These are phyloP conservation scores for Tubiluchus corallicola DNA, from an alignment of 2,888 invertebrate species.

Conservation along the genomic window DNA sequence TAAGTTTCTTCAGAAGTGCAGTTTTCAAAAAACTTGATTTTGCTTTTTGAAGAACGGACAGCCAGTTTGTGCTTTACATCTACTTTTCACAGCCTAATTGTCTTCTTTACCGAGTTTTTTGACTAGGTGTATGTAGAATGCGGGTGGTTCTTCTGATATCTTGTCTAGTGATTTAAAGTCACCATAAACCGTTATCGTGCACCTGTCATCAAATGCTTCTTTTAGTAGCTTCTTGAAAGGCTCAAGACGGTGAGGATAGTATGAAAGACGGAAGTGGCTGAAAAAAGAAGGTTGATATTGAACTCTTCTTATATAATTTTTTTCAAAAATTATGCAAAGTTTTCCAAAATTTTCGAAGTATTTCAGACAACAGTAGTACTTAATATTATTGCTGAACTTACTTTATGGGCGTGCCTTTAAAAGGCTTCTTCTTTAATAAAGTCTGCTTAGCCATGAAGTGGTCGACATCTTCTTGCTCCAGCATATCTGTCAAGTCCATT, in stretches of 20 bases:
- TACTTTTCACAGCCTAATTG: no score
- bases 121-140: slow-evolving; percentile 66
- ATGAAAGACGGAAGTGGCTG: slow-evolving; percentile 66
- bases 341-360: no score
- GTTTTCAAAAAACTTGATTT: no score
- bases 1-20: no score
- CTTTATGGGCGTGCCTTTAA: slow-evolving; percentile 13
- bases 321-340: no score
- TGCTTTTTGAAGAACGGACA: no score
- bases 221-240: slow-evolving; percentile 49
- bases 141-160: slow-evolving; percentile 40
- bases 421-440: slow-evolving; percentile 15
- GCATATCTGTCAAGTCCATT: slow-evolving; percentile 39
- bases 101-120: no score
- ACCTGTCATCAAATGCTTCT: slow-evolving; percentile 45
- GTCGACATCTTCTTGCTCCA: slow-evolving; percentile 11
- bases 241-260: slow-evolving; percentile 60
- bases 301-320: slow-evolving; percentile 4
- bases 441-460: not conserved
- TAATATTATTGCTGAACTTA: no score
- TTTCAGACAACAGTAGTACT: no score
- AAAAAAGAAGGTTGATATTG: slow-evolving; percentile 4
- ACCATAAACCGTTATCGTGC: slow-evolving; percentile 50
- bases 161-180: slow-evolving; percentile 51
- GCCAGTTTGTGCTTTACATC: no score